A percentile compares a stretch with the other conserved stretches of the same genome.
These are phyloP conservation scores for Carassius auratus DNA, from an alignment of 2,113 vertebrate genomes.

Conservation along the genomic window DNA sequence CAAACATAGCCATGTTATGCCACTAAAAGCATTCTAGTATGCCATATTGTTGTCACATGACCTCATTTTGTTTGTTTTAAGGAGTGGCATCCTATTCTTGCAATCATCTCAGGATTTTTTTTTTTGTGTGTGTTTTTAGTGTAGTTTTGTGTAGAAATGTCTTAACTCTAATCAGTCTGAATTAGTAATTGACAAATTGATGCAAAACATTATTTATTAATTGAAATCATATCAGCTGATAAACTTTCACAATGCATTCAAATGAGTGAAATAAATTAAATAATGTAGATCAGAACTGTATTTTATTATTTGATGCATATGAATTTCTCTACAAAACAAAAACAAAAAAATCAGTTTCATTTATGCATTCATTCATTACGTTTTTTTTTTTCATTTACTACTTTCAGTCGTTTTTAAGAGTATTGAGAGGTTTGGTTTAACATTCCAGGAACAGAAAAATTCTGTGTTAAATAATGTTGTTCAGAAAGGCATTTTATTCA, in stretches of 20 bases:
- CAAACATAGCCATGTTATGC: too few species aligned
- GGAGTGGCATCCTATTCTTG: background rate
- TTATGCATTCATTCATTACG: too few species aligned
- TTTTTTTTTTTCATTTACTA: background rate
- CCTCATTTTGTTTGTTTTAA: background rate
- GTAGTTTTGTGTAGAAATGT: background rate
- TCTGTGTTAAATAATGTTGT: too few species aligned
- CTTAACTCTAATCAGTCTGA: background rate
- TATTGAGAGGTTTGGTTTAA: background rate
- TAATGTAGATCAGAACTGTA: background rate
- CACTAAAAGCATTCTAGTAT: background rate
- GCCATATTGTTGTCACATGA: too few species aligned
- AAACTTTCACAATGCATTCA: background rate
- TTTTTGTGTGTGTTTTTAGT: background rate
- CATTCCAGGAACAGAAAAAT: background rate
- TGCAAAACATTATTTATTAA: background rate
- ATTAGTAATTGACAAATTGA: background rate
- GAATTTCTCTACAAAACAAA: background rate
- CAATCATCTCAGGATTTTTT: background rate
- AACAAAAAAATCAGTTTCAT: too few species aligned
- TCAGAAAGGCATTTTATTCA: too few species aligned
- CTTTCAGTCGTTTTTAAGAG: background rate
- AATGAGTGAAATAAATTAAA: background rate
- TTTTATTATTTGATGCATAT: background rate
- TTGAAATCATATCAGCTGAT: background rate